Percentiles rank a stretch among this genome's conserved stretches.
Conservation (phyloP, 2,113 vertebrate genomes). For the Zosterops pallidus region DNA sequence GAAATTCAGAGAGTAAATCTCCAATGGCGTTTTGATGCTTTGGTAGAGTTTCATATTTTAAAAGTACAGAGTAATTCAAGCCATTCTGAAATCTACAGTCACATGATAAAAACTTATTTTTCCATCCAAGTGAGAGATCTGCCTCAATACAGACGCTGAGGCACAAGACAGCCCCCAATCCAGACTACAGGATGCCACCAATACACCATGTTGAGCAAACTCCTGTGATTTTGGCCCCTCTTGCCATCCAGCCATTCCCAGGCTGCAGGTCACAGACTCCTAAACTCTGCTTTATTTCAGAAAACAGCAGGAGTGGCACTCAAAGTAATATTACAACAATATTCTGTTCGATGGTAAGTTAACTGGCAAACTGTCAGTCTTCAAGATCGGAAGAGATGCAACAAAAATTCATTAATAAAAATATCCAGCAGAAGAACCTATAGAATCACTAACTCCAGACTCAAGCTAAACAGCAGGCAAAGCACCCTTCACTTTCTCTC, state of each 20-base stretch:
- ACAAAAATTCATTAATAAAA: neutral
- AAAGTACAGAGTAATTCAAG: neutral
- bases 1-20: neutral
- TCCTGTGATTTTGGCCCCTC: neutral
- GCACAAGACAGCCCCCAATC: fast-evolving
- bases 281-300: neutral
- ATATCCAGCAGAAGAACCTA: neutral
- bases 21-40: neutral
- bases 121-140: neutral
- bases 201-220: neutral
- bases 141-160: neutral
- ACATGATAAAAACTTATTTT: neutral
- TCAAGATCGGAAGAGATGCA: neutral
- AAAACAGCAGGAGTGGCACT: neutral
- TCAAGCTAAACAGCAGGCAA: neutral
- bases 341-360: neutral
- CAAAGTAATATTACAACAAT: neutral
- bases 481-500: neutral
- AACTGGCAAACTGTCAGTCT: neutral
- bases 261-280: neutral
- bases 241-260: neutral
- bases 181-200: neutral
- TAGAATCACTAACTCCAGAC: neutral
- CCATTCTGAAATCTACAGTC: neutral
- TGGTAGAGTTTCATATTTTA: neutral